Evolutionary conservation across 2,797 vertebrate genomes (phyloP), one percentile per base, ranked within the genome.

Genomic region (Gadopsis marmoratus): DNA sequence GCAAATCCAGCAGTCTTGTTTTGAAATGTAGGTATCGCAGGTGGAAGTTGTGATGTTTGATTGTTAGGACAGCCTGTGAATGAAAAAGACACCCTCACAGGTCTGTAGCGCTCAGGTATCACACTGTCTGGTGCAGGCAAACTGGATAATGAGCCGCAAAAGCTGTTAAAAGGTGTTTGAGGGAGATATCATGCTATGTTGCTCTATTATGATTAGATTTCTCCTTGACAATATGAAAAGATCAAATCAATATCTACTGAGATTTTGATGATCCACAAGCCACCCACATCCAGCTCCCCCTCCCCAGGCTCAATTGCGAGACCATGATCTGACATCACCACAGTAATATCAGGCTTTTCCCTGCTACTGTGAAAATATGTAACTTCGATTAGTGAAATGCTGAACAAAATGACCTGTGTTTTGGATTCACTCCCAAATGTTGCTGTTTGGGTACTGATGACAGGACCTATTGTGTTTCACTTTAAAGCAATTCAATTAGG

Each of bases 401-500:
- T 84, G 65, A 85, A 87, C 83, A 83, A 85, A 91, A 92, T 79
- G 76, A 85, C 77, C 78, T 6, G 51, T 16, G 58, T 79, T 92
- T 89, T 86, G 87, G 85, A 83, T 80, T 75, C 63, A 12, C 77
- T 89, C 86, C 92, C 88, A 91, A 92, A 93, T 86, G 88, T 89
- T 89, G 88, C 90, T 90, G 89, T 94, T 91, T 87, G 76, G 92
- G 76, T 87, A 64, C 91, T 90, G 90, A 94, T 91, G 92, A 91
- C 86, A 83, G 89, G 84, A 88, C 75, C 89, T 91, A 91, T 93
- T 93, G 88, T 92, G 89, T 91, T 95, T 84, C 93, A 91, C 91
- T 95, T 95, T 89, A 94, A 91, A 93, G 92, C 93, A 92, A 93
- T 95, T 95, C 95, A 95, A 95, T 96, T 96, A 95, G 91, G 90